These are phyloP conservation scores for Dermochelys coriacea DNA, from an alignment of 2,797 vertebrate species.

Conservation along the genomic window DNA sequence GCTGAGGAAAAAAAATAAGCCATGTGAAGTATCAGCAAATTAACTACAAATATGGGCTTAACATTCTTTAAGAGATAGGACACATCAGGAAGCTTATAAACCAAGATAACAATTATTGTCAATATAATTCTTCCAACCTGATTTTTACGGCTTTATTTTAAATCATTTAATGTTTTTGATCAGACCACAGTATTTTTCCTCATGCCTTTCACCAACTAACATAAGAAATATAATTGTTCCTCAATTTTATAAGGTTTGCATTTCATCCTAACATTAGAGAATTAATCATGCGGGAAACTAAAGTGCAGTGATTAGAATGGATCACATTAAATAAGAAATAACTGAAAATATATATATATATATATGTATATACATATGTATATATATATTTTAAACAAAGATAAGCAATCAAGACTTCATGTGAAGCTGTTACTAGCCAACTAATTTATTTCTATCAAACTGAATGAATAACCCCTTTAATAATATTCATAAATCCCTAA, in stretches of 20 bases:
- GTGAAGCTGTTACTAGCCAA: slow-evolving; percentile 40
- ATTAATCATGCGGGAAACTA: slow-evolving; percentile 74
- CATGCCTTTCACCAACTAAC: slow-evolving; percentile 56
- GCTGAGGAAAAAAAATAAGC: slow-evolving; percentile 63
- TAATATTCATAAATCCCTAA: slow-evolving; percentile 25
- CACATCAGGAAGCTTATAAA: slow-evolving; percentile 71
- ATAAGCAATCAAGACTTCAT: slow-evolving; percentile 38
- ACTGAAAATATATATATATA: background rate
- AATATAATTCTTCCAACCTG: slow-evolving; percentile 75
- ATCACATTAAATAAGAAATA: slow-evolving; percentile 60
- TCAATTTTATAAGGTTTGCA: slow-evolving; percentile 72
- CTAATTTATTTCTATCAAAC: slow-evolving; percentile 42
- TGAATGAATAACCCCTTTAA: slow-evolving; percentile 39
- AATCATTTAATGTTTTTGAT: slow-evolving; percentile 76
- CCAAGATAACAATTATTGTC: slow-evolving; percentile 78
- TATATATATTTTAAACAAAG: slow-evolving; percentile 64
- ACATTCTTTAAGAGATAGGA: slow-evolving; percentile 76
- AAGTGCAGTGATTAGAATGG: slow-evolving; percentile 69
- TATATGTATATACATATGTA: background rate
- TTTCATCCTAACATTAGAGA: slow-evolving; percentile 70
- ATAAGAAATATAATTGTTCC: slow-evolving; percentile 70
- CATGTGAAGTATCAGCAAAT: slow-evolving; percentile 75
- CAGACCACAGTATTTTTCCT: slow-evolving; percentile 51
- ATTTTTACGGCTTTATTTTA: slow-evolving; percentile 72
- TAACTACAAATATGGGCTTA: slow-evolving; percentile 77